phyloP scores from a whole-genome alignment of 2,797 vertebrate genomes.

The Sciurus carolinensis region DNA sequence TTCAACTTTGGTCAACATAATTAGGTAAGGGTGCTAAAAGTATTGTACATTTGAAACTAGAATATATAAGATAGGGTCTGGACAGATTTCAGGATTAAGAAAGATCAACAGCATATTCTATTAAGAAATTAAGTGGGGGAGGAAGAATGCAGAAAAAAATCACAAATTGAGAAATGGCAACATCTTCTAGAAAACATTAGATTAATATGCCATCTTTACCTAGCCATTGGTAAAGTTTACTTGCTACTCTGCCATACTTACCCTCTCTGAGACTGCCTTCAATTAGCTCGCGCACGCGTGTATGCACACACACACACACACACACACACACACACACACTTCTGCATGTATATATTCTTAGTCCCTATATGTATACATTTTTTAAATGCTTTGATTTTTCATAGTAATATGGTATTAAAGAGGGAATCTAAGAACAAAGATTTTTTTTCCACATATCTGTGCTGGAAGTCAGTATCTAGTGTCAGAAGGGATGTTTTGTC shows the following conservation, averaged over 20 bases:
- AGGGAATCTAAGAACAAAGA: not conserved
- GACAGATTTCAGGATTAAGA: not conserved
- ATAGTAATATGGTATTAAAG: no score
- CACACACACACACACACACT: not conserved
- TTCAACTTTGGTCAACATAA: not conserved
- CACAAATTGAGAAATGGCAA: not conserved
- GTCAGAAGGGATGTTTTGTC: not conserved
- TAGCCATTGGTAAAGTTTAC: no score
- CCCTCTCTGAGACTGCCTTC: not conserved
- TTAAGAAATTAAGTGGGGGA: not conserved
- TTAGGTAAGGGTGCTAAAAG: no score
- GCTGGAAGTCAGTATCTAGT: not conserved
- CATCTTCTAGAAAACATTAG: not conserved
- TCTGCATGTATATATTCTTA: not conserved
- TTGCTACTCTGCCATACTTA: not conserved
- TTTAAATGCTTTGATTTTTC: not conserved
- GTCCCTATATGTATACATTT: fast-evolving
- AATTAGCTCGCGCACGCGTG: fast-evolving
- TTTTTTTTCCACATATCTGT: not conserved
- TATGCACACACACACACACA: not conserved
- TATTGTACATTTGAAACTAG: not conserved
- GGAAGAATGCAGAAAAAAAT: not conserved
- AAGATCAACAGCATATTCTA: not conserved
- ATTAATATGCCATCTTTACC: no score
- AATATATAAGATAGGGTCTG: not conserved